Conservation (phyloP, 1,140 invertebrate genomes). For the Ylistrum balloti region DNA sequence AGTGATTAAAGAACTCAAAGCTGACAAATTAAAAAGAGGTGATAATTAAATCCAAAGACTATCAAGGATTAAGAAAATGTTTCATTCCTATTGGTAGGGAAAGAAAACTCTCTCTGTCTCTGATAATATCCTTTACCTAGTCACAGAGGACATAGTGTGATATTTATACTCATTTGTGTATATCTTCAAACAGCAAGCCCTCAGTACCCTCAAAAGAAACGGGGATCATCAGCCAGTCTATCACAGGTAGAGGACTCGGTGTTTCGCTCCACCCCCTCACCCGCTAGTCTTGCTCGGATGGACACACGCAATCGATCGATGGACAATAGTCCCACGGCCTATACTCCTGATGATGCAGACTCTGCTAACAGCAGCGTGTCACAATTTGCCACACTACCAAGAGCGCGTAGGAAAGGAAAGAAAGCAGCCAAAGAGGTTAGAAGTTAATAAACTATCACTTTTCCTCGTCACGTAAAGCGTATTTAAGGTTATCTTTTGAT, state of each 20-base stretch:
- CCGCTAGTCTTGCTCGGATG: conserved; percentile 61
- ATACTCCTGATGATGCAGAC: conserved; percentile 53
- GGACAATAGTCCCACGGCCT: conserved; percentile 63
- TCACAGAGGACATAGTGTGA: not conserved
- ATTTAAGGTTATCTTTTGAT: too few relatives aligned
- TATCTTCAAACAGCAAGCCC: conserved; percentile 52
- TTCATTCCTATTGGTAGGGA: too few relatives aligned
- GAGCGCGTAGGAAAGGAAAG: conserved; percentile 56
- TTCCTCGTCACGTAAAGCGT: too few relatives aligned
- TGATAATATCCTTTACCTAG: too few relatives aligned
- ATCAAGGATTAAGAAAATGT: too few relatives aligned
- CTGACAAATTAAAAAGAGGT: too few relatives aligned
- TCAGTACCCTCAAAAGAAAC: conserved; percentile 67
- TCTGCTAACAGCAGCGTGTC: conserved; percentile 60
- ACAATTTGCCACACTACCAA: conserved; percentile 63
- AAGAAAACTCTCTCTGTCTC: too few relatives aligned
- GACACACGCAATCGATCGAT: conserved; percentile 63
- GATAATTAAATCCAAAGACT: too few relatives aligned
- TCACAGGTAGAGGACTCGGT: conserved; percentile 78
- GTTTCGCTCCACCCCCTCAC: conserved; percentile 66
- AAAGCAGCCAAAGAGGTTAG: conserved; percentile 44
- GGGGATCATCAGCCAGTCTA: conserved; percentile 79
- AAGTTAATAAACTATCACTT: not conserved
- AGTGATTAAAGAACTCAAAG: too few relatives aligned
- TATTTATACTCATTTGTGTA: not conserved